Conservation (phyloP, 2,113 vertebrate genomes). For the Petrocephalus microphthalmus region DNA sequence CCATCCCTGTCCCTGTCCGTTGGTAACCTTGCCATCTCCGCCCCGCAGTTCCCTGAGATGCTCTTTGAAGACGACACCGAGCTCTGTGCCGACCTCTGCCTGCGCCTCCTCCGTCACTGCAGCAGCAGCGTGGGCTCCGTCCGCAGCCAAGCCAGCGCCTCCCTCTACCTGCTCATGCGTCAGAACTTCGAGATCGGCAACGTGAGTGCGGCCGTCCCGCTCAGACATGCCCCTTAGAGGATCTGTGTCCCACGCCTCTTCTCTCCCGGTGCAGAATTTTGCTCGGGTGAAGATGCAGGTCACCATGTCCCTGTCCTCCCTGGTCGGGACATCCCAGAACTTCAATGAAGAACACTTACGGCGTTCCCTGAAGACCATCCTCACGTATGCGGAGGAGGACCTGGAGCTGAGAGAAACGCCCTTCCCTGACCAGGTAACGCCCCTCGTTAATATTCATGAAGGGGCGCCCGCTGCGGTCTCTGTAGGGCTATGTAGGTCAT, state of each 20-base stretch:
- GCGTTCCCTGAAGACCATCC: conserved; percentile 80
- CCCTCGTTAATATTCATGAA: background rate
- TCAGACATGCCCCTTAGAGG: no score
- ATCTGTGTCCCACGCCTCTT: no score
- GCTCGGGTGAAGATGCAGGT: conserved; percentile 93
- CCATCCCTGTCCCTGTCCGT: conserved; percentile 14
- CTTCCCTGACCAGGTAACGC: conserved; percentile 76
- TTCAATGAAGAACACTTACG: conserved; percentile 84
- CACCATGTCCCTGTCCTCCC: conserved; percentile 84
- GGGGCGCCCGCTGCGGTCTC: background rate
- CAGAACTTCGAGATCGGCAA: conserved; percentile 91
- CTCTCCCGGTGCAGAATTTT: conserved; percentile 69
- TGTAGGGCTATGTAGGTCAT: background rate
- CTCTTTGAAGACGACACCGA: conserved; percentile 88
- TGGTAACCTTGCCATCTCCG: background rate
- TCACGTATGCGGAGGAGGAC: conserved; percentile 83
- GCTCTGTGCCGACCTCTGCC: conserved; percentile 81
- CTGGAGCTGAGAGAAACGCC: conserved; percentile 74
- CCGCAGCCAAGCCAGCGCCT: conserved; percentile 80
- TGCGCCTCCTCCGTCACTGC: conserved; percentile 83
- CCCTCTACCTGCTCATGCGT: conserved; percentile 88
- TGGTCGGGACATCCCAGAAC: conserved; percentile 78
- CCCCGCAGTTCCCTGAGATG: conserved; percentile 79
- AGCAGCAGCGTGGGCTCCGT: conserved; percentile 72
- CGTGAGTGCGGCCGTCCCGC: conserved; percentile 50